A percentile compares a stretch with the other conserved stretches of the same genome.
phyloP scores from a whole-genome alignment of 2,797 vertebrate species.

The Bovichtus variegatus region DNA sequence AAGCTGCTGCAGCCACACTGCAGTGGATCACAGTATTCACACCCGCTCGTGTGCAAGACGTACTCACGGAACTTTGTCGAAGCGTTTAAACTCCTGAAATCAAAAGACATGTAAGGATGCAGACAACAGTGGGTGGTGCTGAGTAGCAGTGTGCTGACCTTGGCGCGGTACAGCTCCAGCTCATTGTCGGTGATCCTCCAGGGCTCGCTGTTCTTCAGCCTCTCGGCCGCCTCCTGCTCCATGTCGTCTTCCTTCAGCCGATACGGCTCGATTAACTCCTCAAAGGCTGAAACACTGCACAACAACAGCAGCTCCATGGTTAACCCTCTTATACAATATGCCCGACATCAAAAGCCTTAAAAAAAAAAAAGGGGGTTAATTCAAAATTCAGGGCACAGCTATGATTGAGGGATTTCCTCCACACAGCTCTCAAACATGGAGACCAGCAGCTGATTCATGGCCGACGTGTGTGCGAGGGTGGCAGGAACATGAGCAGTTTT shows the following conservation, averaged over 20 bases:
- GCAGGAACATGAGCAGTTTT: too few species aligned
- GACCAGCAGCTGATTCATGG: too few species aligned
- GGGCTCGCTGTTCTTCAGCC: constrained; percentile 95
- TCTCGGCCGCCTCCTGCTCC: constrained; percentile 95
- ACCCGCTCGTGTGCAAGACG: too few species aligned
- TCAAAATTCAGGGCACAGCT: too few species aligned
- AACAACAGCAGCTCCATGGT: background rate
- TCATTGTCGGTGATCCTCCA: constrained; percentile 99
- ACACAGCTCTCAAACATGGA: too few species aligned
- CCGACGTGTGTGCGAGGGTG: too few species aligned
- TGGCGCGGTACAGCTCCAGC: constrained; percentile 96
- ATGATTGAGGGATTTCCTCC: too few species aligned
- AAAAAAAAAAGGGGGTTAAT: too few species aligned
- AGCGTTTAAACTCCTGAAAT: background rate
- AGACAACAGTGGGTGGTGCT: background rate
- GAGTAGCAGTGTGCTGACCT: constrained; percentile 82
- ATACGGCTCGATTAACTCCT: constrained; percentile 96
- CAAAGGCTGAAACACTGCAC: constrained; percentile 89
- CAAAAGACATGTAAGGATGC: background rate
- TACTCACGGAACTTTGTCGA: background rate
- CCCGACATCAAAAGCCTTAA: too few species aligned
- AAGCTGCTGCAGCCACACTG: background rate
- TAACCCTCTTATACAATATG: background rate
- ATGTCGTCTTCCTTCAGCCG: constrained; percentile 97
- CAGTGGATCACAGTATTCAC: too few species aligned